Conservation (phyloP, 2,888 invertebrate species). For the Xanthia icteritia region DNA sequence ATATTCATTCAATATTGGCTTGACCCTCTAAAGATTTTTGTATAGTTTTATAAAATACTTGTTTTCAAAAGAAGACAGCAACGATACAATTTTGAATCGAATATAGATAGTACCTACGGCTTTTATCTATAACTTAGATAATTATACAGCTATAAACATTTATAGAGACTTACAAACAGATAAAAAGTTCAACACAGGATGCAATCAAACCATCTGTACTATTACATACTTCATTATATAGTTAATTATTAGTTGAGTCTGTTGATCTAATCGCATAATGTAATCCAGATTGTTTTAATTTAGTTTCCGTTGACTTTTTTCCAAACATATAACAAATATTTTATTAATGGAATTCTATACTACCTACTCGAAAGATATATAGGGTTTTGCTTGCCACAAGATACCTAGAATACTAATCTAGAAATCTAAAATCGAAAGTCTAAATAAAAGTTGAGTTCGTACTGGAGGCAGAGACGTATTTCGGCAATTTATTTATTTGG, state of each 20-base stretch:
- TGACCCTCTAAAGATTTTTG: not conserved
- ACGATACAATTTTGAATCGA: conserved; percentile 44
- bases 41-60: not conserved
- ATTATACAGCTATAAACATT: conserved; percentile 66
- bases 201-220: conserved; percentile 61
- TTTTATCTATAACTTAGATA: conserved; percentile 55
- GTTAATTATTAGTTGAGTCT: conserved; percentile 64
- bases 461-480: not conserved
- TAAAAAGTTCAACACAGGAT: conserved; percentile 63
- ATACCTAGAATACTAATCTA: not conserved
- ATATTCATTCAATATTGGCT: not conserved
- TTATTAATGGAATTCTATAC: conserved; percentile 12
- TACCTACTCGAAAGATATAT: not conserved
- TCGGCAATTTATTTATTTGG: no score
- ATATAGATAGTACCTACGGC: conserved; percentile 50
- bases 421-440: not conserved
- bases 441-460: not conserved
- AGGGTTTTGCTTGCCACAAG: not conserved
- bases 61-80: conserved; percentile 18
- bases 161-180: conserved; percentile 57
- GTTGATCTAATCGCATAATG: conserved; percentile 60
- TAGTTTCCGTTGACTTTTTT: conserved; percentile 45
- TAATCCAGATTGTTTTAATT: conserved; percentile 61
- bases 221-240: conserved; percentile 64
- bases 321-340: conserved; percentile 19